phyloP scores from a whole-genome alignment of 2,888 invertebrate genomes.

The Cryptus viduatorius region DNA sequence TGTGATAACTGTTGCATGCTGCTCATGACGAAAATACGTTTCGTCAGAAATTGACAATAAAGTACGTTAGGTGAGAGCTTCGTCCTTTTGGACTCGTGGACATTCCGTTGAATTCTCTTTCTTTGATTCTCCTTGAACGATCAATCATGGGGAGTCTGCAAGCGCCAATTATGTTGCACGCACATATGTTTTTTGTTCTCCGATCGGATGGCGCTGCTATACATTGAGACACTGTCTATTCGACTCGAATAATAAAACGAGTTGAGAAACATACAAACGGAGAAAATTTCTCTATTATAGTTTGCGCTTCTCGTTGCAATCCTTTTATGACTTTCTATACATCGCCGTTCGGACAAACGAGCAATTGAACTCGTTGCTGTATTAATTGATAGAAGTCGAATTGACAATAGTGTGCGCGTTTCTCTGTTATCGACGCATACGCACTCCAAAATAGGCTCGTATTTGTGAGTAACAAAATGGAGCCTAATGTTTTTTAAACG shows the following conservation, averaged over 20 bases:
- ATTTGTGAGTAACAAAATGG: not conserved
- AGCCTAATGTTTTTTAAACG: conserved; percentile 39
- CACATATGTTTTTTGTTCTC: conserved; percentile 44
- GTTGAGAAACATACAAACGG: not conserved
- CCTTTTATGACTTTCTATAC: not conserved
- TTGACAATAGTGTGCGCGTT: not conserved
- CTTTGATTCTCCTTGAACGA: conserved; percentile 31
- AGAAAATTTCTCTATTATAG: not conserved
- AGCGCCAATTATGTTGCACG: conserved; percentile 34
- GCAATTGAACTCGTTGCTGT: conserved; percentile 23
- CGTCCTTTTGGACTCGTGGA: not conserved
- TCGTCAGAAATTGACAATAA: not conserved
- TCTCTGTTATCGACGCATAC: not conserved
- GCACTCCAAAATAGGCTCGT: conserved; percentile 3
- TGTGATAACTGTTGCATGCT: conserved; percentile 8
- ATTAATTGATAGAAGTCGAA: conserved; percentile 18
- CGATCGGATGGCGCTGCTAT: conserved; percentile 33
- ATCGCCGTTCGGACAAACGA: not conserved
- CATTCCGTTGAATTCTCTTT: conserved; percentile 3
- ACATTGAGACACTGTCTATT: not conserved
- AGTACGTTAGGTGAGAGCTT: not conserved
- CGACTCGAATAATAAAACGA: not conserved
- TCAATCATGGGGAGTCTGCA: conserved; percentile 48
- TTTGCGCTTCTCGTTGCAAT: not conserved
- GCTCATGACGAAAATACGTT: not conserved